Conservation (phyloP, 2,113 vertebrate genomes). For the Onychorhynchus coronatus region DNA sequence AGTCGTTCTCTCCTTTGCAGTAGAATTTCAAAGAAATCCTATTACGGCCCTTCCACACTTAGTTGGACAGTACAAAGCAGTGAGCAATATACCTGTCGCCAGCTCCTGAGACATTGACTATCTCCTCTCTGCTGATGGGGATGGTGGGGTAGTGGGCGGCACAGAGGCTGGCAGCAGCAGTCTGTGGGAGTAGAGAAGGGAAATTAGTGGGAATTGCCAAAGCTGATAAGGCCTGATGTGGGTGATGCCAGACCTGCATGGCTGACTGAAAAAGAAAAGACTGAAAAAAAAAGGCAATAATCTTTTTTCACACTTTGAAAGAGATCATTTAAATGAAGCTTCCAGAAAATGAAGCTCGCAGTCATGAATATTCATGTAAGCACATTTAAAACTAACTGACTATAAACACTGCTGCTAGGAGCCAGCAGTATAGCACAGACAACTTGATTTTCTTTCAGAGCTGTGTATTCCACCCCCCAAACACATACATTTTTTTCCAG, state of each 20-base stretch:
- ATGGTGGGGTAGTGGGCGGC: constrained; percentile 83
- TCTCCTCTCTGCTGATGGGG: constrained; percentile 70
- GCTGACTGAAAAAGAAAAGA: neutral
- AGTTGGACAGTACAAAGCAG: neutral
- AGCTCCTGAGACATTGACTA: constrained; percentile 86
- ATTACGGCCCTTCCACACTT: neutral
- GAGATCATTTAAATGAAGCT: neutral
- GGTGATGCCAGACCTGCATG: neutral
- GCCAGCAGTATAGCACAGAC: neutral
- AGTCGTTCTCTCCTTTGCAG: neutral
- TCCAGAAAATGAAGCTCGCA: neutral
- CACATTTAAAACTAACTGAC: neutral
- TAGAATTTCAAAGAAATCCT: neutral
- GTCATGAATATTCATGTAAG: constrained; percentile 11
- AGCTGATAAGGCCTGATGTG: neutral
- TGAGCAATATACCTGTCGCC: constrained; percentile 82
- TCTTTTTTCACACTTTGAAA: neutral
- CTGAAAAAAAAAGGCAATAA: neutral
- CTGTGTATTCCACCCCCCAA: neutral
- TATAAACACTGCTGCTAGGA: neutral
- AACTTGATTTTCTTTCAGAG: neutral
- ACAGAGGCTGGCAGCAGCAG: constrained; percentile 65
- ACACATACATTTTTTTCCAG: neutral
- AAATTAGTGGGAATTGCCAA: neutral
- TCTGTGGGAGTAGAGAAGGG: constrained; percentile 42